phyloP scores from a whole-genome alignment of 2,113 vertebrate species.

The Anolis sagrei region DNA sequence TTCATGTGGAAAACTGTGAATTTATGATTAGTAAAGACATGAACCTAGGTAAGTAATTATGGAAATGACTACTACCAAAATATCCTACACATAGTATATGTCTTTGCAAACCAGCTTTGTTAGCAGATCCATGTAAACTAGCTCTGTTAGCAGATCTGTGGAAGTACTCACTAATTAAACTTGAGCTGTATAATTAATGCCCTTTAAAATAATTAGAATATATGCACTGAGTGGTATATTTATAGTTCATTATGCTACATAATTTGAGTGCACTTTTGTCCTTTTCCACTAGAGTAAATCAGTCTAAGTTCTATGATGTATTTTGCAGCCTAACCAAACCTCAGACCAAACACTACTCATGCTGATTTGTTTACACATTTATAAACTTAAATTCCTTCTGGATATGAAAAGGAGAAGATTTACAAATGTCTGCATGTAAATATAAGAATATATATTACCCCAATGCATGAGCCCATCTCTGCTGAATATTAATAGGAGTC shows the following conservation, averaged over 20 bases:
- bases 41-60: neutral
- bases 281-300: neutral
- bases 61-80: neutral
- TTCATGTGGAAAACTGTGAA: too few relatives aligned
- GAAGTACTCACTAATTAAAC: conserved; percentile 34
- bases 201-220: conserved; percentile 19
- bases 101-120: neutral
- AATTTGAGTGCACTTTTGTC: neutral
- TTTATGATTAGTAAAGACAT: too few relatives aligned
- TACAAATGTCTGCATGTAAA: conserved; percentile 10
- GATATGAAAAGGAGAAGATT: conserved; percentile 19
- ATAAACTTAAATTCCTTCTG: conserved; percentile 27
- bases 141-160: neutral
- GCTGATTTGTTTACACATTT: conserved; percentile 39
- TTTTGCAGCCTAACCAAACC: neutral
- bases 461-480: neutral
- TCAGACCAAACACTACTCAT: neutral
- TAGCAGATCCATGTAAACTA: neutral
- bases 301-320: neutral
- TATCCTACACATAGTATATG: neutral
- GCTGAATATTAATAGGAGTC: conserved; percentile 39
- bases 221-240: conserved; percentile 21
- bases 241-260: conserved; percentile 16
- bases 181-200: neutral
- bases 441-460: conserved; percentile 9